Evolutionary conservation across 2,797 vertebrate species (phyloP).

Genomic region (Premnoplex brunnescens): DNA sequence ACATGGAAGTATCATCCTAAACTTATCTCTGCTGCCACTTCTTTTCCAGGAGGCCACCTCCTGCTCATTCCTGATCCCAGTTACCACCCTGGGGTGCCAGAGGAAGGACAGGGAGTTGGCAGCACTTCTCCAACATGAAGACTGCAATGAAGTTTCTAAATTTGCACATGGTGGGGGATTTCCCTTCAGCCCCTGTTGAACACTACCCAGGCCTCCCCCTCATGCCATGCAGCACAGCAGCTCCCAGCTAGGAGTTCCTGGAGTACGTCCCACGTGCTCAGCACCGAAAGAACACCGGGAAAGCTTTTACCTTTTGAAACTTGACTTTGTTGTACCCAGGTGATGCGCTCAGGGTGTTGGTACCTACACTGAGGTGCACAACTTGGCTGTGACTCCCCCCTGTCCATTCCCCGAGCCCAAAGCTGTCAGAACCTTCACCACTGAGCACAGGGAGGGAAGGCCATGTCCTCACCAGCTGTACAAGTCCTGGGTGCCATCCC

Average conservation of each 20-base stretch:
- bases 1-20: not conserved
- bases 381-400: fast-evolving
- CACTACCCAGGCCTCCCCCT: fast-evolving
- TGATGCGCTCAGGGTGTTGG: fast-evolving
- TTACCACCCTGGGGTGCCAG: not conserved
- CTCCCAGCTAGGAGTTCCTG: not conserved
- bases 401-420: fast-evolving
- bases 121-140: not conserved
- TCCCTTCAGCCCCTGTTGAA: not conserved
- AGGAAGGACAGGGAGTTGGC: not conserved
- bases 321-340: fast-evolving
- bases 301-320: not conserved
- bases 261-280: not conserved
- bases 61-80: not conserved
- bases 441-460: fast-evolving
- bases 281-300: not conserved
- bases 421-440: not conserved
- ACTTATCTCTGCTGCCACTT: not conserved
- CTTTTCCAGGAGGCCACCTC: not conserved
- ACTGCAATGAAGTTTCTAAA: not conserved
- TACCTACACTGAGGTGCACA: too few relatives aligned
- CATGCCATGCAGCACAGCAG: fast-evolving
- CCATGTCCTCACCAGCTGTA: not conserved
- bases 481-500: fast-evolving
- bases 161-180: fast-evolving